These are phyloP conservation scores for Periophthalmus magnuspinnatus DNA, from an alignment of 2,797 vertebrate species.

Conservation along the genomic window DNA sequence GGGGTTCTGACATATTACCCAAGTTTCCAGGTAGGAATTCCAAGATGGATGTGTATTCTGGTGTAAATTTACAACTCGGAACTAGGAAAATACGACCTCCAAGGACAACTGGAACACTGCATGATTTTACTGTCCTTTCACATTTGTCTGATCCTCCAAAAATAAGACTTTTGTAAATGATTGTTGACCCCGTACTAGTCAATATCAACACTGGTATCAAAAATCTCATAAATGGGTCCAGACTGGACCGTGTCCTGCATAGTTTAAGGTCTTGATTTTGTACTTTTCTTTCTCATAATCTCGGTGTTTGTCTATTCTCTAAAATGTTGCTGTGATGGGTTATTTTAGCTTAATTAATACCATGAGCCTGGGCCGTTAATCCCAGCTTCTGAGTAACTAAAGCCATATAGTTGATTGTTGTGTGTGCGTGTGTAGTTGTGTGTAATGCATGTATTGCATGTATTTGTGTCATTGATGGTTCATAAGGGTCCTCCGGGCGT, in stretches of 20 bases:
- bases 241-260: background rate
- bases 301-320: constrained; percentile 27
- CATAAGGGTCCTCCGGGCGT: constrained; percentile 38
- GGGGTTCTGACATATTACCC: no score
- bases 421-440: constrained; percentile 15
- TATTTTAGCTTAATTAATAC: constrained; percentile 62
- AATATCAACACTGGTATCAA: background rate
- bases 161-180: no score
- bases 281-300: constrained; percentile 22
- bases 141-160: no score
- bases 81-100: no score
- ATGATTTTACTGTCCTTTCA: no score
- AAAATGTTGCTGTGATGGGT: constrained; percentile 51
- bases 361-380: constrained; percentile 52
- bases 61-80: no score
- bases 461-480: constrained; percentile 37
- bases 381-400: constrained; percentile 45
- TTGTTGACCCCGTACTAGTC: no score
- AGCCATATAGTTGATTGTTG: constrained; percentile 28
- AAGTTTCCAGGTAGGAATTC: no score
- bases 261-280: background rate
- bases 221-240: no score
- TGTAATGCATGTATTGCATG: constrained; percentile 27
- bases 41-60: no score
- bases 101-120: no score